Conservation (phyloP, 2,797 vertebrate species). For the Tapirus indicus region DNA sequence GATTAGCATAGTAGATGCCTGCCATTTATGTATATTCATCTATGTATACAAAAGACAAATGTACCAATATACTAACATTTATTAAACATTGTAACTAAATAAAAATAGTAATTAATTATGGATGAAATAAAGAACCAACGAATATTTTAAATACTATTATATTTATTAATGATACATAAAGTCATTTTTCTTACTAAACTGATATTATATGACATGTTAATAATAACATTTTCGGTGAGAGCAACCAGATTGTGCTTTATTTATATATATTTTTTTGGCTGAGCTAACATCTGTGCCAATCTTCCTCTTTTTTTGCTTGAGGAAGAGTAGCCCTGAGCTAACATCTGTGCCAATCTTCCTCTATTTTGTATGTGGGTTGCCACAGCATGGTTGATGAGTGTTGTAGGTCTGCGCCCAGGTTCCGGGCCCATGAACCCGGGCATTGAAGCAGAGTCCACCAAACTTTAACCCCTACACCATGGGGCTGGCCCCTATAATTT, state of each 20-base stretch:
- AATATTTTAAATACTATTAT: neutral
- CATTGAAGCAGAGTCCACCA: too few species aligned
- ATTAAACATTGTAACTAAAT: neutral
- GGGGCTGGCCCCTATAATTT: too few species aligned
- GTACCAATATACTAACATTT: neutral
- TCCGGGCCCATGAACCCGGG: too few species aligned
- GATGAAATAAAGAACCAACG: neutral
- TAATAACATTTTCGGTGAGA: neutral
- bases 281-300: too few species aligned
- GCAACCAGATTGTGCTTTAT: neutral
- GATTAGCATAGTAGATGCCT: neutral
- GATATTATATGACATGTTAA: neutral
- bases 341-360: too few species aligned
- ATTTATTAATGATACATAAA: neutral
- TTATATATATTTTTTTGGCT: neutral
- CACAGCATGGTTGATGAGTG: too few species aligned
- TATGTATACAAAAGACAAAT: neutral
- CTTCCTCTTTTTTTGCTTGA: too few species aligned
- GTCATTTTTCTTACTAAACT: neutral
- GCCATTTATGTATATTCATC: neutral
- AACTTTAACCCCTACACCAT: too few species aligned
- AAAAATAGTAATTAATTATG: neutral
- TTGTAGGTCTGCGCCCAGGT: too few species aligned
- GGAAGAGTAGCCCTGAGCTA: too few species aligned
- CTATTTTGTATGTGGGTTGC: too few species aligned